Conservation (phyloP, 1,140 invertebrate species). For the Drosophila ohnishii region DNA sequence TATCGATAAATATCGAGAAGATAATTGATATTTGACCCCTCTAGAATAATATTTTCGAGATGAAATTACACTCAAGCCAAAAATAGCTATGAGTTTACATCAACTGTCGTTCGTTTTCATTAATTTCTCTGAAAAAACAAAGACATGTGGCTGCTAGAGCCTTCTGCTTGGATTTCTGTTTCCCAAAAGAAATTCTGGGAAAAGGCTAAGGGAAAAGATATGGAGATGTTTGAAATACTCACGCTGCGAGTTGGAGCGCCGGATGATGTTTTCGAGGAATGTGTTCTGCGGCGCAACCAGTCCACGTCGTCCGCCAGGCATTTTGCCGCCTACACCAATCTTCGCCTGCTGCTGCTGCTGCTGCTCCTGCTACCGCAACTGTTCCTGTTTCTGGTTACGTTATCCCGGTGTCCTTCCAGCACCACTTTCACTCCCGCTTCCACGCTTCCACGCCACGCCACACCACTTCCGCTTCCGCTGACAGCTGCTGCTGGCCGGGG, state of each 20-base stretch:
- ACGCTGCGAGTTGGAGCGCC: slow-evolving; percentile 98
- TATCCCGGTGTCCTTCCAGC: slow-evolving; percentile 8
- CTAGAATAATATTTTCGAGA: not conserved
- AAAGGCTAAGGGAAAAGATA: not conserved
- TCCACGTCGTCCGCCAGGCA: slow-evolving; percentile 97
- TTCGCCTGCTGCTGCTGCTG: slow-evolving; percentile 25
- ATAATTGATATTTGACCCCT: not conserved
- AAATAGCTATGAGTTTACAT: not conserved
- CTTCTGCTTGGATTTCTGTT: not conserved
- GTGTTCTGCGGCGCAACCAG: slow-evolving; percentile 99
- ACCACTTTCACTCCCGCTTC: not conserved
- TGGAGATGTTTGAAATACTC: slow-evolving; percentile 85
- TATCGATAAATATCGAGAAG: not conserved
- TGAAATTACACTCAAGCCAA: not conserved
- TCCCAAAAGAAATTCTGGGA: not conserved
- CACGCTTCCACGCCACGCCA: not conserved
- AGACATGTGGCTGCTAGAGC: not conserved
- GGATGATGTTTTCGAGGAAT: slow-evolving; percentile 99
- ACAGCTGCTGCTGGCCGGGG: slow-evolving; percentile 21
- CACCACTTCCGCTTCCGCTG: slow-evolving; percentile 15
- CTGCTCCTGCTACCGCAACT: slow-evolving; percentile 7
- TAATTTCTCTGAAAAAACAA: not conserved
- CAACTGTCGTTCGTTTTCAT: not conserved
- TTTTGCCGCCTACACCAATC: slow-evolving; percentile 84
- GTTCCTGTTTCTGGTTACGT: not conserved